A percentile compares a stretch with the other conserved stretches of the same genome.
phyloP scores from a whole-genome alignment of 2,113 vertebrate species.

The Camelus dromedarius region DNA sequence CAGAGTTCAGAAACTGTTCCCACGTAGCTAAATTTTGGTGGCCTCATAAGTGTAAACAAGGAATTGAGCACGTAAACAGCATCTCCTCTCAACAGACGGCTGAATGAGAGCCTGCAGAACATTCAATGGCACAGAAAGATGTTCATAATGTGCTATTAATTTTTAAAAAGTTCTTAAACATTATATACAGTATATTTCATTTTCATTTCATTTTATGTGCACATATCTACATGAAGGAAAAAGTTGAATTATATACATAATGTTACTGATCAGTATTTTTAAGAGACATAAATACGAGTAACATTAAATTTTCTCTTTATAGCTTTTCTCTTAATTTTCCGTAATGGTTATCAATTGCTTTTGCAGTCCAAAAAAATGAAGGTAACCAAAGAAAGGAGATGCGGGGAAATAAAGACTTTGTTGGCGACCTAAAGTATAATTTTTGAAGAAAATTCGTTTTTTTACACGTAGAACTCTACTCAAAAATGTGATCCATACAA shows the following conservation, averaged over 20 bases:
- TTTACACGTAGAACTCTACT: neutral
- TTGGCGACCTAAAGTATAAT: neutral
- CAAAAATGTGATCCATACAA: neutral
- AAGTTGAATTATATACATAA: constrained; percentile 39
- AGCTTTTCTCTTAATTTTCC: constrained; percentile 54
- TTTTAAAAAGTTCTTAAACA: constrained; percentile 31
- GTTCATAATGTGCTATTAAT: neutral
- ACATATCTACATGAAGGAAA: constrained; percentile 34
- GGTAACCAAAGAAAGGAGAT: constrained; percentile 46
- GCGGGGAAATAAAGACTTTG: constrained; percentile 42
- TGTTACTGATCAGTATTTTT: constrained; percentile 54
- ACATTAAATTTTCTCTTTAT: constrained; percentile 63
- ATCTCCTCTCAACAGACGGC: neutral
- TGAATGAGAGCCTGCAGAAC: neutral
- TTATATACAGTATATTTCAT: neutral
- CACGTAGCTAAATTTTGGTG: neutral
- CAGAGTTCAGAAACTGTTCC: neutral
- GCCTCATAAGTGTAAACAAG: neutral
- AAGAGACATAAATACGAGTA: constrained; percentile 30
- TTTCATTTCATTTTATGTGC: constrained; percentile 39
- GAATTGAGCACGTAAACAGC: neutral
- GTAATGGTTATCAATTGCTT: constrained; percentile 58
- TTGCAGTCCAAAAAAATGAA: constrained; percentile 49
- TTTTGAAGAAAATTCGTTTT: neutral
- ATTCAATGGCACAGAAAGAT: neutral